These are phyloP conservation scores for Hyaena hyaena DNA, from an alignment of 2,113 vertebrate species.

Conservation along the genomic window DNA sequence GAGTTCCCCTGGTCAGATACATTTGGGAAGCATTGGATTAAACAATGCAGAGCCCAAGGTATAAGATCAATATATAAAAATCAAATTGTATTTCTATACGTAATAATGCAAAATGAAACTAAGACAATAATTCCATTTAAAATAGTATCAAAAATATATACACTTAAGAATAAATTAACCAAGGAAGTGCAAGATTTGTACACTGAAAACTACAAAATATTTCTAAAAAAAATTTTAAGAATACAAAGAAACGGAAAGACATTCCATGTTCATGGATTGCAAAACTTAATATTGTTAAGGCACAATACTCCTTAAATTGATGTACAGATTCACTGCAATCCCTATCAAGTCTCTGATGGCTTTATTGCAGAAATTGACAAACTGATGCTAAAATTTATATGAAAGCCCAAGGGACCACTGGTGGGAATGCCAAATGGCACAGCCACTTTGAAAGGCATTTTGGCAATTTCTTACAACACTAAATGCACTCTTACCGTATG, in stretches of 20 bases:
- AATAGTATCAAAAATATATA: neutral
- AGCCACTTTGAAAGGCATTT: neutral
- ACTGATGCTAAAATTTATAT: neutral
- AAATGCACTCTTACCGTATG: neutral
- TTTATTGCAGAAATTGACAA: neutral
- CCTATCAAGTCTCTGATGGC: neutral
- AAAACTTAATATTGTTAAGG: neutral
- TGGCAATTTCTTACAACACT: neutral
- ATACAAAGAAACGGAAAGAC: neutral
- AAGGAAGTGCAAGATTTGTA: neutral
- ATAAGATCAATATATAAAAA: neutral
- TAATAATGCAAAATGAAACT: neutral
- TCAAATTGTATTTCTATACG: neutral
- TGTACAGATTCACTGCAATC: neutral
- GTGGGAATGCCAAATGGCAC: neutral
- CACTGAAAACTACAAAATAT: neutral
- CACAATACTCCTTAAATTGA: neutral
- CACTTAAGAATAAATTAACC: neutral
- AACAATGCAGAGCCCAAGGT: neutral
- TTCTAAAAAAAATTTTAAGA: conserved; percentile 31
- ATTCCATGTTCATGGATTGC: conserved; percentile 12
- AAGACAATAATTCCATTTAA: neutral
- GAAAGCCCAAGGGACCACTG: neutral
- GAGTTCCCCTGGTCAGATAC: neutral
- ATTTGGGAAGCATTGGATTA: neutral